These are phyloP conservation scores for Deilephila elpenor DNA, from an alignment of 2,888 invertebrate species.

Conservation along the genomic window DNA sequence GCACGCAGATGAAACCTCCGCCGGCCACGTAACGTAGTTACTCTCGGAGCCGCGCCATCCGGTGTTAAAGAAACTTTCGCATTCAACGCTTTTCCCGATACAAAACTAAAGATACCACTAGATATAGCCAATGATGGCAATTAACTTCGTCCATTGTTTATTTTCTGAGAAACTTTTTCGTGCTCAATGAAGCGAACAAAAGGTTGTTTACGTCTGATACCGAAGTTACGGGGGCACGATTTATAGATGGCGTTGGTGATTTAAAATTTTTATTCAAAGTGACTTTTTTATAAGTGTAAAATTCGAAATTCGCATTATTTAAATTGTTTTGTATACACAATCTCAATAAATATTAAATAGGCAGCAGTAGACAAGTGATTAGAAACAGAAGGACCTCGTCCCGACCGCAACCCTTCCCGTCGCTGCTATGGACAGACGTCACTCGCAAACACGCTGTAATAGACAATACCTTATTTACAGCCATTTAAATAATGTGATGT, in stretches of 20 bases:
- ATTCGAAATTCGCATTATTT: too few species aligned
- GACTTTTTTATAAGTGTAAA: too few species aligned
- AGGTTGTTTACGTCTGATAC: constrained; percentile 16
- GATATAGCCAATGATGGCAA: not conserved
- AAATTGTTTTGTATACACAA: not conserved
- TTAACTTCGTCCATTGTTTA: constrained; percentile 4
- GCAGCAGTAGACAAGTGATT: not conserved
- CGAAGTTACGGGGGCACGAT: not conserved
- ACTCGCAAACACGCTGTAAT: not conserved
- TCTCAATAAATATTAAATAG: not conserved
- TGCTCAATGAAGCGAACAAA: not conserved
- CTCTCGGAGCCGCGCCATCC: not conserved
- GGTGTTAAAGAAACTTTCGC: constrained; percentile 15
- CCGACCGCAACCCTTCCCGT: not conserved
- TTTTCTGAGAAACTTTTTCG: constrained; percentile 7
- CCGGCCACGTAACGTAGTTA: constrained; percentile 4
- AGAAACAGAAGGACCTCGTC: not conserved
- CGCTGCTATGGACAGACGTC: not conserved
- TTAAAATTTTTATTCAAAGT: not conserved
- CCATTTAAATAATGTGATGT: not conserved
- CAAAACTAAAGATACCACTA: constrained; percentile 1
- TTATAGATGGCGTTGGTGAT: not conserved
- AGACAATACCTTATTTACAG: not conserved
- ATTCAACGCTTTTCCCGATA: constrained; percentile 1
- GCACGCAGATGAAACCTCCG: constrained; percentile 35